These are phyloP conservation scores for Camponotus fellah DNA, from an alignment of 2,888 invertebrate genomes.

Conservation along the genomic window DNA sequence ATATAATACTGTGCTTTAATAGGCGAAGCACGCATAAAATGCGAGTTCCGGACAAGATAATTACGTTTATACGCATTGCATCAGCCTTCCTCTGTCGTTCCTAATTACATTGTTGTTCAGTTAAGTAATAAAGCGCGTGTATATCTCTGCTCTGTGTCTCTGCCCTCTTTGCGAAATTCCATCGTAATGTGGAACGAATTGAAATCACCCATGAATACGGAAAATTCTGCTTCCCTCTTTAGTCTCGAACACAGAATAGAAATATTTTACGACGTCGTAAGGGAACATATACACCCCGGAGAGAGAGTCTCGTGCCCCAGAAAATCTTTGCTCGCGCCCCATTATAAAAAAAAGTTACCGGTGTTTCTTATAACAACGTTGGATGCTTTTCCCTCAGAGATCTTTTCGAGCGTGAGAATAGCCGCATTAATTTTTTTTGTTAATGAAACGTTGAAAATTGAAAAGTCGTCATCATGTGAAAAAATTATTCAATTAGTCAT, in stretches of 20 bases:
- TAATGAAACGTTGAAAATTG: not conserved
- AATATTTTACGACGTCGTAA: conserved; percentile 37
- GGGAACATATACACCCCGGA: not conserved
- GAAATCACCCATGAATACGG: not conserved
- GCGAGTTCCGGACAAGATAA: conserved; percentile 2
- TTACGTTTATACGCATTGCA: not conserved
- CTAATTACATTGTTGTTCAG: conserved; percentile 3
- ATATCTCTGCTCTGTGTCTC: not conserved
- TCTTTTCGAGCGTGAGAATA: conserved; percentile 8
- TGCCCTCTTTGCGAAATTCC: not conserved
- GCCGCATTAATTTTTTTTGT: not conserved
- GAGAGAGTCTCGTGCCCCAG: conserved; percentile 3
- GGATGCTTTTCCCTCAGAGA: not conserved
- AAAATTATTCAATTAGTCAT: not conserved
- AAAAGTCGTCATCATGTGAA: not conserved
- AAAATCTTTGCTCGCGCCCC: conserved; percentile 9
- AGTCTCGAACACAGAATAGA: not conserved
- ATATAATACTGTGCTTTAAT: not conserved
- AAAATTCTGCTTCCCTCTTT: conserved; percentile 4
- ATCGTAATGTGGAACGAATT: not conserved
- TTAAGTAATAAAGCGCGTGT: not conserved
- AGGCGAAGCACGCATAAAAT: conserved; percentile 1
- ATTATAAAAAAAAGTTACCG: not conserved
- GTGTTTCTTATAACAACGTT: conserved; percentile 25
- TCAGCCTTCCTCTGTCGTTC: conserved; percentile 7